phyloP scores from a whole-genome alignment of 2,113 vertebrate genomes.

The pig (Sus scrofa) region T2T-Sscrofa CM000819.6:4645001-4645500 shows the following conservation, averaged over 20 bases:
- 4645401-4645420: background rate
- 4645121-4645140: accelerated
- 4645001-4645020: background rate
- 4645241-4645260: too few relatives aligned
- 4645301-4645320: background rate
- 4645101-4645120: background rate
- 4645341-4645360: background rate
- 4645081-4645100: accelerated
- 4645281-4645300: background rate
- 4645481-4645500: background rate
- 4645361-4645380: background rate
- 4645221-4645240: too few relatives aligned
- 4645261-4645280: too few relatives aligned
- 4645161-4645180: accelerated
- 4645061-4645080: background rate
- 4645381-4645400: accelerated
- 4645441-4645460: background rate
- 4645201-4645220: too few relatives aligned
- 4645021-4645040: background rate
- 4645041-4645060: background rate
- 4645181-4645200: too few relatives aligned
- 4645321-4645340: background rate
- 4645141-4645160: background rate
- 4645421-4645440: background rate
- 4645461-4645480: background rate